These are phyloP conservation scores for Acromyrmex charruanus DNA, from an alignment of 1,140 invertebrate genomes.

Conservation along the genomic window DNA sequence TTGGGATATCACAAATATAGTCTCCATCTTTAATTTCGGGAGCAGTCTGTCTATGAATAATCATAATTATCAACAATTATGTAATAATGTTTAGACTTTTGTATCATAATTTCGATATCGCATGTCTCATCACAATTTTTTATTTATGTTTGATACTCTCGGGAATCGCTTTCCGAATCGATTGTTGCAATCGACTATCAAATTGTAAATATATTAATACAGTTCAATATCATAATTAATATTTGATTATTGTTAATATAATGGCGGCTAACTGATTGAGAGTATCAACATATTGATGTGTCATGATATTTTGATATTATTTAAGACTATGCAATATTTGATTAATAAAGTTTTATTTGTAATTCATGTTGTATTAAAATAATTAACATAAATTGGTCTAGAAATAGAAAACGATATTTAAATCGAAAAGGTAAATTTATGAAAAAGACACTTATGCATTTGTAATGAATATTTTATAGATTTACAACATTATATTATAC, in stretches of 20 bases:
- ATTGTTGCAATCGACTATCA: neutral
- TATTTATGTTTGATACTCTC: neutral
- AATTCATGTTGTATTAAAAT: neutral
- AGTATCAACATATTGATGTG: neutral
- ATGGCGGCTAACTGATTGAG: neutral
- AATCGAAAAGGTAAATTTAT: slow-evolving; percentile 22
- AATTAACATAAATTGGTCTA: neutral
- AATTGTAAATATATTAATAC: neutral
- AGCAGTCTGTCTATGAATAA: neutral
- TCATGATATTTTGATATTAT: slow-evolving; percentile 6
- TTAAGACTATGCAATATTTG: slow-evolving; percentile 13
- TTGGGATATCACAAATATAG: neutral
- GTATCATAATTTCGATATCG: neutral
- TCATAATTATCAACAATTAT: neutral
- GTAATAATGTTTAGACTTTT: neutral
- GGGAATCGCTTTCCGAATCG: slow-evolving; percentile 1
- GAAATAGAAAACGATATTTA: neutral
- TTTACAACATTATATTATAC: neutral
- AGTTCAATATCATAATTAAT: neutral
- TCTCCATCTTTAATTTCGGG: neutral
- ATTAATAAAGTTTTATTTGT: slow-evolving; percentile 25
- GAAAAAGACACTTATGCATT: neutral
- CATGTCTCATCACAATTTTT: neutral
- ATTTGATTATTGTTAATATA: neutral
- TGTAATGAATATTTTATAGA: slow-evolving; percentile 29